Base-by-base conservation (phyloP, 2,113 vertebrate genomes). In the Zosterops hypoxanthus region DNA sequence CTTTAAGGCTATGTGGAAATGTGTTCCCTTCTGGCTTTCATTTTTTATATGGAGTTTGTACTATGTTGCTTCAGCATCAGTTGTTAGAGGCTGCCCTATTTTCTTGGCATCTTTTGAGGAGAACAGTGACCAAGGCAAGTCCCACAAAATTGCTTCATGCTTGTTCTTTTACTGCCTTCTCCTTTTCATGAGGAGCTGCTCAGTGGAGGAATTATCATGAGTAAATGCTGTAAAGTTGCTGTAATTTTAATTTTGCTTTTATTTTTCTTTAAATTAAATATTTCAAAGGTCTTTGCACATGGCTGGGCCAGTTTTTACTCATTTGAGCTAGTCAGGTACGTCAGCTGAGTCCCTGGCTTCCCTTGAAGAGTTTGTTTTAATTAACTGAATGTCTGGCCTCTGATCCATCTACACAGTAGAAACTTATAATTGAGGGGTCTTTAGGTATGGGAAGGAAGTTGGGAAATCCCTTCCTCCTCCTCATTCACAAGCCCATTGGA, bases 281-380 rank as follows among this genome's bases (percentile, higher is more conserved):
- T 84, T 78, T 92, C 59, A 46, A n/a, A 60, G 61, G 20, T 71
- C 44, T 87, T 71, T 71, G 41, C 50, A 14, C 57, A 61, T 49
- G 41, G 70, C 49, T 84, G 49, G 55, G 53, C 31, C 49, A 64
- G 60, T 71, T 89, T 92, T 68, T 12, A 81, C 60, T 61, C 50
- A 77, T 83, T 93, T 2, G 12, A 16, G 25, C 28, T 53, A 71
- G 41, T 39, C 70, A 56, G n/a, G 44, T 71, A 46, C 41, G 57
- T 94, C 86, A 87, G 10, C 61, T 59, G 49, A 83, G 28, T 89
- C 56, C 52, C 14, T 92, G 52, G 50, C 82, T 93, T 86, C 52
- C 36, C 77, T 81, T 88, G 53, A 92, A 89, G 73, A 60, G n/a
- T 95, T 92, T 78, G 68, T 94, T 96, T 91, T 91, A 79, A 76